Evolutionary conservation across 2,113 vertebrate species (phyloP), one percentile per base, ranked within the genome.

Genomic region (Azemiops feae): DNA sequence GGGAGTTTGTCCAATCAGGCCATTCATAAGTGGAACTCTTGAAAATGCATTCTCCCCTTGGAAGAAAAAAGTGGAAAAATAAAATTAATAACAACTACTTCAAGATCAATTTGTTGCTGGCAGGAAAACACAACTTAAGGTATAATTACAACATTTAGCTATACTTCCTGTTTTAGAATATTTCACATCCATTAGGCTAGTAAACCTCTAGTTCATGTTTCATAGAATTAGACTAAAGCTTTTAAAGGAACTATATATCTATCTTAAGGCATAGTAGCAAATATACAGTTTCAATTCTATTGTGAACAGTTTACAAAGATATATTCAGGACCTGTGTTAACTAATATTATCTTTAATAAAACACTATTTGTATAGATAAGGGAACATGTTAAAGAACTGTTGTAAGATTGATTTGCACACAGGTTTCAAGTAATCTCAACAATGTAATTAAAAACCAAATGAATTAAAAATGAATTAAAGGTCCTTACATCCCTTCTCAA

Each of bases 21-120:
- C 99, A 10, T 99, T 99, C 97, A 98, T 98, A 93, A 98, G 96
- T 3, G 99, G 98, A 85, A 98, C 98, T 90, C 98, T 98, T 85
- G 98, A 98, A 96, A 99, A 99, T 0, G 98, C 96, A 90, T 96
- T 95, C 91, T 97, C 97, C 91, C 98, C 99, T 99, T 95, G 30
- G 94, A 96, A 91, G 89, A 95, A 92, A 85, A 89, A 89, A 53
- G 88, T 5, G 55, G 57, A 91, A 87, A 8, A 27, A 90, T 3
- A 92, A 52, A 52, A 92, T 89, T 89, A 30, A 0, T 88, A 47
- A 90, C 12, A 58, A 39, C 23, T 54, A n/a, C 16, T 89, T 91
- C 10, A 64, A 50, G 90, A 45, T 60, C 1, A 93, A 39, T 88
- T 58, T 81, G 34, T 30, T 47, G 27, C 92, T 69, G 87, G 1